Base-by-base conservation (phyloP, 2,113 vertebrate species). In the Hucho hucho region DNA sequence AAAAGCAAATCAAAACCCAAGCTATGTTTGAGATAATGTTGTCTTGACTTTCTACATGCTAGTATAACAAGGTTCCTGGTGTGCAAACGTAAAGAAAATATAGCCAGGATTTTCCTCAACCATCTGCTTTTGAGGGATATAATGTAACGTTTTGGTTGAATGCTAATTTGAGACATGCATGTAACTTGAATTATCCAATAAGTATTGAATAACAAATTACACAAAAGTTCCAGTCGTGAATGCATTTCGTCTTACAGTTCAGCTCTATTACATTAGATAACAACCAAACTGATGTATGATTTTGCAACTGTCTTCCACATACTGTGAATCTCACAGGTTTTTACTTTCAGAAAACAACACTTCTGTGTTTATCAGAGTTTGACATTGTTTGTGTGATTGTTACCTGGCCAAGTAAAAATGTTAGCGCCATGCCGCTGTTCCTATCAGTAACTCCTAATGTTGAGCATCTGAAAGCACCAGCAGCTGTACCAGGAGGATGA, bases 1-100 rank as follows among this genome's bases (percentile, higher is more conserved):
- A 61, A 71, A 75, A 84, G 85, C 77, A 83, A 72, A 79, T 76
- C 67, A 7, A 28, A 20, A 65, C 59, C 13, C 29, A 64, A 20
- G 25, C 71, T 24, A 47, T 29, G 56, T 73, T 63, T 53, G 63
- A 69, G 59, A 65, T 25, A 26, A 59, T 28, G 16, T 79, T 64
- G 32, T 72, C 68, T 75, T 53, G 71, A 74, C 74, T 22, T 24
- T 56, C 37, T 67, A 47, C n/a, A 68, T 53, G 37, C 49, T 53
- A 53, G 49, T 18, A 18, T 1, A 53, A 53, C 16, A 18, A 53
- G 9, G 37, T 43, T 43, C 9, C 37, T 43, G 16, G 49, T 53
- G 49, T 53, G 49, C 49, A 16, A 53, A 53, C 16, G 5, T 53
- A 5, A 4, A 16, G 18, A 1, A 53, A 3, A 13, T 13, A 4